Conservation (phyloP, 2,113 vertebrate species). For the Zosterops pallidus region DNA sequence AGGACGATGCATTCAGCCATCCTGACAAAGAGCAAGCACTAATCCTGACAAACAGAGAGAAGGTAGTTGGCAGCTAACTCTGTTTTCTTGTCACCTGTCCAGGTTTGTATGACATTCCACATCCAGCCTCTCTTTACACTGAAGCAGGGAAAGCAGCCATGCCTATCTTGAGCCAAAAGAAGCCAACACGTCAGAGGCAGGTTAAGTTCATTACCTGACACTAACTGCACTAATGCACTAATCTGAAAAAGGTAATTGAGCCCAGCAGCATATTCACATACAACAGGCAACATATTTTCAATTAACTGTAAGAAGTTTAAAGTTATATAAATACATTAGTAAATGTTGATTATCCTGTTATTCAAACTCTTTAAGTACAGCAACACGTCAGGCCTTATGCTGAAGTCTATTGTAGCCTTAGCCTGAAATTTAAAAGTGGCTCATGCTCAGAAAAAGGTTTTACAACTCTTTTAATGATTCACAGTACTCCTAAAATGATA, state of each 20-base stretch:
- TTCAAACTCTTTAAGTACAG: neutral
- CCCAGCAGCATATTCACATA: neutral
- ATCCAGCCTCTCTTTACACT: neutral
- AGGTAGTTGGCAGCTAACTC: neutral
- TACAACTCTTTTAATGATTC: conserved; percentile 41
- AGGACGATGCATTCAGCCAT: neutral
- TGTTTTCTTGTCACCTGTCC: neutral
- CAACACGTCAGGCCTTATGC: neutral
- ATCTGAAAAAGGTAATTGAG: neutral
- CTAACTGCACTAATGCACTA: neutral
- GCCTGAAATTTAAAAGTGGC: conserved; percentile 14
- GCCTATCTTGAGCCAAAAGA: neutral
- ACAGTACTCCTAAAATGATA: conserved; percentile 38
- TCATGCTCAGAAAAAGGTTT: conserved; percentile 15
- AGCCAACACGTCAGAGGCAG: neutral
- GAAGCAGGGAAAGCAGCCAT: neutral
- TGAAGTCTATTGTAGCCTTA: neutral
- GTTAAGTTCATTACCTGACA: neutral
- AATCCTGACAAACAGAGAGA: neutral
- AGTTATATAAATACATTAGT: neutral
- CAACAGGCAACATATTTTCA: neutral
- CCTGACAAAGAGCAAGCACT: neutral
- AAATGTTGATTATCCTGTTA: neutral
- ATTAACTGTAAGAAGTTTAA: neutral
- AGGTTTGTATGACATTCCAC: neutral